A percentile compares a stretch with the other conserved stretches of the same genome.
Evolutionary conservation across 2,113 vertebrate species (phyloP).

Genomic region (Nycticorax nycticorax): DNA sequence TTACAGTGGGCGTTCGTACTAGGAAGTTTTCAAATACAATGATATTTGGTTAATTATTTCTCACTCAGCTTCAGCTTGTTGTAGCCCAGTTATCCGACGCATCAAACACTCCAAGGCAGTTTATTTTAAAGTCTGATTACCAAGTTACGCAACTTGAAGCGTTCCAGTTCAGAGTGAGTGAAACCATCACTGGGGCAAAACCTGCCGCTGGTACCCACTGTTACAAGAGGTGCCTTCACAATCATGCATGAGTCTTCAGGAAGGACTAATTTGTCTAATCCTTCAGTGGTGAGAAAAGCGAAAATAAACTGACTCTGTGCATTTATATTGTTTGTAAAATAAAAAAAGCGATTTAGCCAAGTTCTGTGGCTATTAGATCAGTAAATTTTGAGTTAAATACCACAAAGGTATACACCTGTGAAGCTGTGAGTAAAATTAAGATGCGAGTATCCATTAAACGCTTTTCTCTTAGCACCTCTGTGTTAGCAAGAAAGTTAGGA

Average conservation of each 20-base stretch:
- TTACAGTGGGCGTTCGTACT: accelerated
- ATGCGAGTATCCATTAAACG: background rate
- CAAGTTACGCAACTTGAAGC: background rate
- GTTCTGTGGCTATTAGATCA: background rate
- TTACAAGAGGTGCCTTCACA: background rate
- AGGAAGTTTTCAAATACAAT: background rate
- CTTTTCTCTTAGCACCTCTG: background rate
- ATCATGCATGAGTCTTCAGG: background rate
- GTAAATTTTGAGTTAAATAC: background rate
- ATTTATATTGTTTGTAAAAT: background rate
- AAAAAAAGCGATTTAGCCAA: background rate
- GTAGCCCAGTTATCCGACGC: background rate
- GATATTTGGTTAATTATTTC: background rate
- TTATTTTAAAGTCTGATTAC: background rate
- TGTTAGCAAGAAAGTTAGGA: background rate
- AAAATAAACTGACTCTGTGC: background rate
- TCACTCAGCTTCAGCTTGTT: accelerated
- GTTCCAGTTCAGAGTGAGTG: background rate
- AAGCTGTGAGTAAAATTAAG: background rate
- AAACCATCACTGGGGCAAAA: background rate
- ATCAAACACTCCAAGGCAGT: accelerated
- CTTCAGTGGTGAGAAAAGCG: background rate
- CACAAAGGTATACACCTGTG: background rate
- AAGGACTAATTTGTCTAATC: background rate
- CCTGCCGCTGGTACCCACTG: background rate